These are phyloP conservation scores for Piliocolobus tephrosceles DNA, from an alignment of 2,113 vertebrate species.

Conservation along the genomic window DNA sequence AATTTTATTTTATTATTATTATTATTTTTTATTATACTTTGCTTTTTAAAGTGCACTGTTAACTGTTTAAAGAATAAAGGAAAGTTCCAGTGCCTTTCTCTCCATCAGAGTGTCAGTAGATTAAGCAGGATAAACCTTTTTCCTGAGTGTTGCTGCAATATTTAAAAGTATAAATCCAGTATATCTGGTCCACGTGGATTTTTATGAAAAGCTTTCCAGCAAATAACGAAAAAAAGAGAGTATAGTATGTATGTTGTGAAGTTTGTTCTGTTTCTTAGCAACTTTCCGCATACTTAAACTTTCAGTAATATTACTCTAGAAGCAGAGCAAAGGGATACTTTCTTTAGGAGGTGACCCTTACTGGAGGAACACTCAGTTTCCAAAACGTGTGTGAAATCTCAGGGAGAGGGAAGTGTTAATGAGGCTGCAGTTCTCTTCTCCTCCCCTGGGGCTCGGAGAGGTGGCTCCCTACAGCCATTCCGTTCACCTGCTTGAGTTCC, in stretches of 20 bases:
- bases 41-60: not conserved
- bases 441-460: not conserved
- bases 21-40: too few species aligned
- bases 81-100: not conserved
- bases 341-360: not conserved
- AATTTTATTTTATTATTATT: too few species aligned
- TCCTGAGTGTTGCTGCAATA: not conserved
- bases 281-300: not conserved
- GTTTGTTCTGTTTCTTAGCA: not conserved
- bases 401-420: not conserved
- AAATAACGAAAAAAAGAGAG: not conserved
- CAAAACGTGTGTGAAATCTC: fast-evolving
- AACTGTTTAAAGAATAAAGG: not conserved
- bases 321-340: not conserved
- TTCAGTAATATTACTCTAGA: not conserved
- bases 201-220: not conserved
- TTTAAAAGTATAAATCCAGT: not conserved
- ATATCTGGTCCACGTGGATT: not conserved
- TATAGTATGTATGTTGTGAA: not conserved
- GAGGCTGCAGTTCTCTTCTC: conserved; percentile 9
- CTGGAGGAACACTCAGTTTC: not conserved
- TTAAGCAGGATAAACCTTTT: not conserved
- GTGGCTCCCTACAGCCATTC: not conserved
- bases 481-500: conserved; percentile 53
- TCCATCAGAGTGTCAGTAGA: not conserved